Conservation (phyloP, 2,888 invertebrate genomes). For the Leptothorax acervorum region DNA sequence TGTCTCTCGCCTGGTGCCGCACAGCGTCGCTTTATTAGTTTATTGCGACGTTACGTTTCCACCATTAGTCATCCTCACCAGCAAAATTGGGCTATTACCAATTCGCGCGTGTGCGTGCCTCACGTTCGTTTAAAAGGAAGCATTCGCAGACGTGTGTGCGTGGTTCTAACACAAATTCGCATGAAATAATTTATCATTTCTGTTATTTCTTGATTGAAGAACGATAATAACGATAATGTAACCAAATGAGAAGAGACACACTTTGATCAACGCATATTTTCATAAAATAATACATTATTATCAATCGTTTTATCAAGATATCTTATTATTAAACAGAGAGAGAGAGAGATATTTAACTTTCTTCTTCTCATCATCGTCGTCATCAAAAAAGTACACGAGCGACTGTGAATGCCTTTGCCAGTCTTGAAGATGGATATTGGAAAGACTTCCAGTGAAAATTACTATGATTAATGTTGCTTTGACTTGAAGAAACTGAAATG, state of each 20-base stretch:
- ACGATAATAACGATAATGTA: background rate
- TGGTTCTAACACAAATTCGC: background rate
- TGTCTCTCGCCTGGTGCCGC: background rate
- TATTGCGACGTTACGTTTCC: conserved; percentile 30
- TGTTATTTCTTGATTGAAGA: background rate
- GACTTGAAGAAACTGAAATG: conserved; percentile 29
- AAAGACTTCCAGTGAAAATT: conserved; percentile 20
- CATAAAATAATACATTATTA: conserved; percentile 17
- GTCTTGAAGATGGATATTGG: conserved; percentile 29
- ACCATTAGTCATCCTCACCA: conserved; percentile 20
- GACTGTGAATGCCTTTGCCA: background rate
- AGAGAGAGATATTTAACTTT: background rate
- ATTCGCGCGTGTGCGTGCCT: background rate
- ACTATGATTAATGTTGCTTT: conserved; percentile 39
- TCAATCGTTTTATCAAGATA: background rate
- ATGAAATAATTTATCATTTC: background rate
- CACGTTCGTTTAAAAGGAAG: conserved; percentile 19
- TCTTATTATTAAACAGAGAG: conserved; percentile 20
- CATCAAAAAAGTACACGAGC: background rate
- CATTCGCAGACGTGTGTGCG: background rate
- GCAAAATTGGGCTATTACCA: conserved; percentile 36
- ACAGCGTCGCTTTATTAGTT: background rate
- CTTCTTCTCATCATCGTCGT: background rate
- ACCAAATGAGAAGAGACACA: background rate
- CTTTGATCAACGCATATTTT: background rate